These are phyloP conservation scores for Eurosta solidaginis DNA, from an alignment of 1,140 invertebrate species.

Conservation along the genomic window DNA sequence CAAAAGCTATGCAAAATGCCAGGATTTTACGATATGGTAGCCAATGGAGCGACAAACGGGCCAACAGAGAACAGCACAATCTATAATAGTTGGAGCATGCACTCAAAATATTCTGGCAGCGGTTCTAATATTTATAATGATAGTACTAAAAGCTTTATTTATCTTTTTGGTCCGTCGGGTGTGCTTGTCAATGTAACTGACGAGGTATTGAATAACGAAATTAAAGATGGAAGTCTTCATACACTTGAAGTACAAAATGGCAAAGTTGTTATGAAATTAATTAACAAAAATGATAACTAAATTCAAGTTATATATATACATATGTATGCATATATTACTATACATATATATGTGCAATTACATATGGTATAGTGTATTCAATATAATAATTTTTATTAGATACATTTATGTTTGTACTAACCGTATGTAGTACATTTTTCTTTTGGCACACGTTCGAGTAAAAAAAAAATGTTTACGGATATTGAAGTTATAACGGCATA, in stretches of 20 bases:
- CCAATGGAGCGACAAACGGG: slow-evolving; percentile 41
- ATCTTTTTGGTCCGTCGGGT: slow-evolving; percentile 74
- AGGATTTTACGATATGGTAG: slow-evolving; percentile 55
- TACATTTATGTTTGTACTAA: no score
- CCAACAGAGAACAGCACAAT: slow-evolving; percentile 33
- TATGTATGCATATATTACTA: no score
- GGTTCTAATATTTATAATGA: slow-evolving; percentile 58
- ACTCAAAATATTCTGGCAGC: slow-evolving; percentile 59
- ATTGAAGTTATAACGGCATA: no score
- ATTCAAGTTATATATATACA: not conserved
- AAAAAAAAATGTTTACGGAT: no score
- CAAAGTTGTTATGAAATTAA: slow-evolving; percentile 55
- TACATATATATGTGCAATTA: no score
- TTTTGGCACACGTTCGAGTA: no score
- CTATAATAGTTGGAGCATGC: slow-evolving; percentile 54
- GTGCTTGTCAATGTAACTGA: slow-evolving; percentile 78
- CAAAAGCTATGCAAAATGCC: slow-evolving; percentile 66
- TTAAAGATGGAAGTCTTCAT: slow-evolving; percentile 71
- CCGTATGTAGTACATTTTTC: no score
- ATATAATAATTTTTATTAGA: no score
- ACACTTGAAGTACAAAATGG: slow-evolving; percentile 63
- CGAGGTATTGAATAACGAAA: slow-evolving; percentile 69
- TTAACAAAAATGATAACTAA: slow-evolving; percentile 55
- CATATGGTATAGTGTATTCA: no score
- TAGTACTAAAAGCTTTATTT: slow-evolving; percentile 63